These are phyloP conservation scores for Nysson spinosus DNA, from an alignment of 2,888 invertebrate species.

Conservation along the genomic window DNA sequence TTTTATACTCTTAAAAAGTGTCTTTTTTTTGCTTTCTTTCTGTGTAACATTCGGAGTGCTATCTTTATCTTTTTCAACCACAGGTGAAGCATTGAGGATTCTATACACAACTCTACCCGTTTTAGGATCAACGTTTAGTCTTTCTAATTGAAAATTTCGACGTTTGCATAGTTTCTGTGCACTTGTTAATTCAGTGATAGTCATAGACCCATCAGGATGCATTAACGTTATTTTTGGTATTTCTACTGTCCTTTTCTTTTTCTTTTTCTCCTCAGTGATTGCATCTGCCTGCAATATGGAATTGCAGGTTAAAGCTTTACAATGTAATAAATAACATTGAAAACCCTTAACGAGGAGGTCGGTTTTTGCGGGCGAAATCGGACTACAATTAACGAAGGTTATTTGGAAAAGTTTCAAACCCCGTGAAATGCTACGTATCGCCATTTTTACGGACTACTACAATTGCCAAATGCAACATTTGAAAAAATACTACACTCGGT, in stretches of 20 bases:
- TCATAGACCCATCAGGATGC: conserved; percentile 80
- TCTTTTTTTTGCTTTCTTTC: conserved; percentile 25
- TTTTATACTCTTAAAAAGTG: conserved; percentile 65
- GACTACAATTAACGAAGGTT: no score
- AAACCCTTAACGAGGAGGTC: no score
- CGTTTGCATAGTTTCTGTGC: conserved; percentile 85
- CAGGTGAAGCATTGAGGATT: conserved; percentile 78
- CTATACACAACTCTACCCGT: conserved; percentile 84
- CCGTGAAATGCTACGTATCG: no score
- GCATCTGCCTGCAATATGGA: no score
- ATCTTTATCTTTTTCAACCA: conserved; percentile 79
- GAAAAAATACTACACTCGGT: no score
- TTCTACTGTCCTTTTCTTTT: conserved; percentile 65
- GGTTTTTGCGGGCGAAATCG: no score
- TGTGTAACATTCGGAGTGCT: accelerated
- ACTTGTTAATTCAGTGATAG: conserved; percentile 82
- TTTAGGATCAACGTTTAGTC: conserved; percentile 82
- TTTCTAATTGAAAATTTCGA: conserved; percentile 84
- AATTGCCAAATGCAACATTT: no score
- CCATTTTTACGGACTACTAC: no score
- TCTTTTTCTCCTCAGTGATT: neutral
- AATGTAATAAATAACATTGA: no score
- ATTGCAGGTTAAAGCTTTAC: no score
- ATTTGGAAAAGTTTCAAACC: no score
- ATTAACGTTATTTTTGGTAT: conserved; percentile 82